Conservation (phyloP, 2,888 invertebrate species). For the Caenorhabditis wallacei region DNA sequence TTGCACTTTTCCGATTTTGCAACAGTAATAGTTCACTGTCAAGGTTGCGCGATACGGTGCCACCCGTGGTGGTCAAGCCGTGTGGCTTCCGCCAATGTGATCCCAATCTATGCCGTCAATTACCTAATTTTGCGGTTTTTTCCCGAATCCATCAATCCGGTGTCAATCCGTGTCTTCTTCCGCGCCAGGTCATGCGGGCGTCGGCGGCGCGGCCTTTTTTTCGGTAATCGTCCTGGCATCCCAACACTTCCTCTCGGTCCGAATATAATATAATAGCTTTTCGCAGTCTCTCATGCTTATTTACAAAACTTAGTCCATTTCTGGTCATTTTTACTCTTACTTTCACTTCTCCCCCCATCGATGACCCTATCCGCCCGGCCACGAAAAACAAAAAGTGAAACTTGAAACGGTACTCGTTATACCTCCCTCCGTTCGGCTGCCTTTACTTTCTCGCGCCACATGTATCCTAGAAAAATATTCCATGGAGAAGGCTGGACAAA, state of each 20-base stretch:
- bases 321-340: slow-evolving; percentile 60
- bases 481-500: slow-evolving; percentile 43
- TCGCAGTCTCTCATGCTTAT: slow-evolving; percentile 44
- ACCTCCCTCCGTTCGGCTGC: slow-evolving; percentile 28
- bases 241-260: slow-evolving; percentile 34
- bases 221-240: slow-evolving; percentile 62
- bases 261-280: slow-evolving; percentile 62
- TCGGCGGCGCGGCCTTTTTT: slow-evolving; percentile 51
- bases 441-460: slow-evolving; percentile 33
- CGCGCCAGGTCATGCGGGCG: slow-evolving; percentile 61
- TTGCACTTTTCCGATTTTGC: slow-evolving; percentile 59
- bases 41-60: slow-evolving; percentile 53
- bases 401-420: slow-evolving; percentile 60
- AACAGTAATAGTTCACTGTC: slow-evolving; percentile 44
- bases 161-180: slow-evolving; percentile 65
- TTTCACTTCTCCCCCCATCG: slow-evolving; percentile 54
- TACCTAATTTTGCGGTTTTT: slow-evolving; percentile 63
- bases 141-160: slow-evolving; percentile 64
- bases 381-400: slow-evolving; percentile 55
- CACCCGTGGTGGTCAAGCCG: slow-evolving; percentile 32
- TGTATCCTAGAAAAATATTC: slow-evolving; percentile 30
- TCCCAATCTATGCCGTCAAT: slow-evolving; percentile 37
- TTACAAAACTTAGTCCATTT: slow-evolving; percentile 57
- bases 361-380: slow-evolving; percentile 33
- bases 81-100: slow-evolving; percentile 54